Percentiles rank a stretch among this genome's conserved stretches.
phyloP scores from a whole-genome alignment of 2,888 invertebrate species.

The Cheilosia grossa region DNA sequence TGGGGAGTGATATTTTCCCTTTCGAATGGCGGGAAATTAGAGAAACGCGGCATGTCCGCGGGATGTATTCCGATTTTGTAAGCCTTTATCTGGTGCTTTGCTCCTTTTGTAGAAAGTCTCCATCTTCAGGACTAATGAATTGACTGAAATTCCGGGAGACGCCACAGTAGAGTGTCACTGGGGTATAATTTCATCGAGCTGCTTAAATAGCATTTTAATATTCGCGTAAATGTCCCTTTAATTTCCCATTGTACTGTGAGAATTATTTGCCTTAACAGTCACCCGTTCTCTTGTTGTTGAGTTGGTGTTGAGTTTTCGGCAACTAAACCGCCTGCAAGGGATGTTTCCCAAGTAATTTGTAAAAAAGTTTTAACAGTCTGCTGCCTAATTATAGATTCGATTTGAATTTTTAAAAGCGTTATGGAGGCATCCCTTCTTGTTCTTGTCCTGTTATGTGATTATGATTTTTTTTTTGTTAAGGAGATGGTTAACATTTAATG shows the following conservation, averaged over 20 bases:
- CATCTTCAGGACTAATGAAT: constrained; percentile 46
- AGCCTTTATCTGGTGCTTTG: constrained; percentile 33
- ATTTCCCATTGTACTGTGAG: constrained; percentile 54
- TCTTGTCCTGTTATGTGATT: constrained; percentile 15
- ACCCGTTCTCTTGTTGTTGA: constrained; percentile 10
- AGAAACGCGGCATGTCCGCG: constrained; percentile 33
- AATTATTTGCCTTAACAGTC: constrained; percentile 34
- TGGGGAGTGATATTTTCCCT: constrained; percentile 50
- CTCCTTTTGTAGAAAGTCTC: constrained; percentile 11
- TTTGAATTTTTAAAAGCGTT: constrained; percentile 56
- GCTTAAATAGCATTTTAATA: constrained; percentile 60
- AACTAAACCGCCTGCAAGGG: not conserved
- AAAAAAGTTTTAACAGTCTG: constrained; percentile 59
- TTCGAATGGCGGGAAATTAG: constrained; percentile 29
- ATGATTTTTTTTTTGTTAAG: constrained; percentile 18
- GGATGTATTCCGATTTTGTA: constrained; percentile 36
- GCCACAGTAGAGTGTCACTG: constrained; percentile 30
- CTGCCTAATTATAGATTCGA: constrained; percentile 48
- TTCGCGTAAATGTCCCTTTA: constrained; percentile 69
- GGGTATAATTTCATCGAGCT: constrained; percentile 66
- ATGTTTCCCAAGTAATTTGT: constrained; percentile 26
- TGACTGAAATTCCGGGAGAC: constrained; percentile 32
- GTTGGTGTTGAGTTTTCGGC: not conserved
- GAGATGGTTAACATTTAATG: constrained; percentile 38
- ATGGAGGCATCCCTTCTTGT: not conserved